Conservation (phyloP, 2,888 invertebrate species). For the Synanthedon formicaeformis region DNA sequence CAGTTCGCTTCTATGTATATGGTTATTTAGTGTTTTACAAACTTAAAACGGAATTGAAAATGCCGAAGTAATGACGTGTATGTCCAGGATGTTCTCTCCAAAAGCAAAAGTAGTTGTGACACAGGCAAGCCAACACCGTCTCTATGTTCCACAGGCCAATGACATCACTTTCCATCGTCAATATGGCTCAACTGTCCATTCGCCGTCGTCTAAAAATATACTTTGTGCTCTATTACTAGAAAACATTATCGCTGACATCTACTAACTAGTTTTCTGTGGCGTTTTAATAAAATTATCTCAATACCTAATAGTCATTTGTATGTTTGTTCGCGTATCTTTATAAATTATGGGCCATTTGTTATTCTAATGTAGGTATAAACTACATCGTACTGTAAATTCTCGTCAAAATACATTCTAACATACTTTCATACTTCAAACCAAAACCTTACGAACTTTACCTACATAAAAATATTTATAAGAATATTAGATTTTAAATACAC, state of each 20-base stretch:
- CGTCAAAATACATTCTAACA: too few species aligned
- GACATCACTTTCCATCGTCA: constrained; percentile 43
- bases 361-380: too few species aligned
- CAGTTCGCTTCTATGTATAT: too few species aligned
- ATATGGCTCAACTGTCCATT: constrained; percentile 25
- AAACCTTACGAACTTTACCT: too few species aligned
- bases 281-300: neutral
- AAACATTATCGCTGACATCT: neutral
- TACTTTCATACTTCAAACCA: too few species aligned
- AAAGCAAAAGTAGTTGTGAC: constrained; percentile 61
- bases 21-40: neutral
- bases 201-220: neutral
- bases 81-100: constrained; percentile 52
- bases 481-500: too few species aligned
- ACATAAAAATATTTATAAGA: too few species aligned
- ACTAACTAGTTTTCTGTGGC: too few species aligned
- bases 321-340: too few species aligned
- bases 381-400: too few species aligned
- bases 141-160: constrained; percentile 49
- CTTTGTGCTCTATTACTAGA: neutral
- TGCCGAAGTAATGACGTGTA: constrained; percentile 52
- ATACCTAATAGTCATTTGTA: too few species aligned
- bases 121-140: constrained; percentile 32
- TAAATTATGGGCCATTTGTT: too few species aligned
- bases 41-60: constrained; percentile 39